A percentile compares a stretch with the other conserved stretches of the same genome.
Conservation (phyloP, 2,888 invertebrate species). For the Patella ulyssiponensis region DNA sequence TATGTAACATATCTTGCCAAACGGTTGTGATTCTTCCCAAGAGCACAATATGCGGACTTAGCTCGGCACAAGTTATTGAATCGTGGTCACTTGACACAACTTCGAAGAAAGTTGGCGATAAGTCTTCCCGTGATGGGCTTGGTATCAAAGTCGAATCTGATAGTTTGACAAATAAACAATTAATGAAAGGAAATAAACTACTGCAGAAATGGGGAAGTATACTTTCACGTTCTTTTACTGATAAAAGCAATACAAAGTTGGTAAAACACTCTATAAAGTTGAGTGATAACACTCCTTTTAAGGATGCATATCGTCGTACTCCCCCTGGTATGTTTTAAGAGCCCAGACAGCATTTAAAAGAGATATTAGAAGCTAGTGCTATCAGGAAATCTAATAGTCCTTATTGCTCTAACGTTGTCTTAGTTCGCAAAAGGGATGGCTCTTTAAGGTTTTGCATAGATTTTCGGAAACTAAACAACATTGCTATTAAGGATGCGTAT, state of each 20-base stretch:
- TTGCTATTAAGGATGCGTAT: constrained; percentile 40
- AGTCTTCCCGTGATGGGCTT: no score
- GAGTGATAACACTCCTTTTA: no score
- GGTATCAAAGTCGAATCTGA: background rate
- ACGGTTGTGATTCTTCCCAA: no score
- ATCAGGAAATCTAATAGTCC: constrained; percentile 37
- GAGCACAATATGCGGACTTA: no score
- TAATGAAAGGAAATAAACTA: background rate
- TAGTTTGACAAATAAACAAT: background rate
- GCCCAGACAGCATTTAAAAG: constrained; percentile 37
- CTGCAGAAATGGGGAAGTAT: constrained; percentile 1
- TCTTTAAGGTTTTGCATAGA: constrained; percentile 39
- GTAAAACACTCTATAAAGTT: no score
- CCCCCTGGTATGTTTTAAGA: constrained; percentile 42
- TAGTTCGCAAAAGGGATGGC: constrained; percentile 36
- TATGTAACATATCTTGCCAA: background rate
- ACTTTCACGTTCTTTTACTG: constrained; percentile 25
- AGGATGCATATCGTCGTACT: no score
- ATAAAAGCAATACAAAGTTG: constrained; percentile 25
- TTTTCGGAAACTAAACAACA: constrained; percentile 32
- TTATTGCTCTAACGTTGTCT: constrained; percentile 36
- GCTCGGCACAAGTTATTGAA: no score
- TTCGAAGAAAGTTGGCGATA: no score
- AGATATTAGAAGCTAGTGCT: constrained; percentile 37
- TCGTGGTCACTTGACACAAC: no score